phyloP scores from a whole-genome alignment of 2,888 invertebrate species.

The Petrolisthes manimaculis region DNA sequence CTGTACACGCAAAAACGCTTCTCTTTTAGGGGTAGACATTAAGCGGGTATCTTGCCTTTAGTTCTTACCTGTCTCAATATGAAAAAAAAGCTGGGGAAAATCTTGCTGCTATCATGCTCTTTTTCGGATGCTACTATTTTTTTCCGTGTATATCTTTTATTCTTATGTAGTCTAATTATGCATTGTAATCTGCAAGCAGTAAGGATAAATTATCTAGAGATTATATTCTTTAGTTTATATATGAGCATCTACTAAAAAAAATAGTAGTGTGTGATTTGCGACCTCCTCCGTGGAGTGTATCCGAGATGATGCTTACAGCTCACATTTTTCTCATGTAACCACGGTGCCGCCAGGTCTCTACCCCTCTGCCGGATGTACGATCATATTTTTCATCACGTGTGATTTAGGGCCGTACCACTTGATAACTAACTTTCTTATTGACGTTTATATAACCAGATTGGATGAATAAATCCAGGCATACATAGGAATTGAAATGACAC shows the following conservation, averaged over 20 bases:
- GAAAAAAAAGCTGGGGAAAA: neutral
- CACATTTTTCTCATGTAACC: conserved; percentile 43
- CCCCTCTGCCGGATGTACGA: conserved; percentile 19
- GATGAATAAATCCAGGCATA: no score
- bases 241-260: neutral
- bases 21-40: no score
- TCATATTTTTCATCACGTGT: neutral
- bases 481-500: neutral
- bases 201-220: neutral
- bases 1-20: neutral
- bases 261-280: conserved; percentile 5
- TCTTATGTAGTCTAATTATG: neutral
- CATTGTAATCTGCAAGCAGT: neutral
- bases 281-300: conserved; percentile 17
- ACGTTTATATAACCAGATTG: no score
- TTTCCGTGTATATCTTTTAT: neutral
- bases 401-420: no score
- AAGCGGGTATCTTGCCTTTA: no score
- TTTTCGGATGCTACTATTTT: neutral
- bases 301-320: neutral
- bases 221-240: conserved; percentile 1
- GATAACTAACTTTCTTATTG: neutral
- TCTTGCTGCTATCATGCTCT: no score
- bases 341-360: conserved; percentile 39
- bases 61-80: neutral